Conservation (phyloP, 2,888 invertebrate genomes). For the Eurytoma adleriae region DNA sequence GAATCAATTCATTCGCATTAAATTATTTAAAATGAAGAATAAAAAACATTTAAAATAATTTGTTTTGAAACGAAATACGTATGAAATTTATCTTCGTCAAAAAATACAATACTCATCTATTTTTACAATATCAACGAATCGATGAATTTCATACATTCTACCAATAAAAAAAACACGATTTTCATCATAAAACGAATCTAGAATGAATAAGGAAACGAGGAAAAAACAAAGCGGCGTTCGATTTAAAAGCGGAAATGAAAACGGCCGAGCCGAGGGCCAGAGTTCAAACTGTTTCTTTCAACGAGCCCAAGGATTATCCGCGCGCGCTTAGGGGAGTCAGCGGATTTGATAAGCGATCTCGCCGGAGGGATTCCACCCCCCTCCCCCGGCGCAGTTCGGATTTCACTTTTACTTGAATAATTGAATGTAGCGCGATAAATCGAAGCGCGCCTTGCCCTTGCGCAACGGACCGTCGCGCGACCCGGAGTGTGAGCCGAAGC, state of each 20-base stretch:
- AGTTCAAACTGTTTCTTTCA: constrained; percentile 40
- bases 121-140: too few species aligned
- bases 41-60: too few species aligned
- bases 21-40: too few species aligned
- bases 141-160: too few species aligned
- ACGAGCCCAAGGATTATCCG: constrained; percentile 55
- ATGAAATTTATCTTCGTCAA: too few species aligned
- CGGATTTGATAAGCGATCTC: constrained; percentile 53
- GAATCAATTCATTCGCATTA: too few species aligned
- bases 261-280: constrained; percentile 19
- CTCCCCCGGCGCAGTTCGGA: constrained; percentile 24
- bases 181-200: background rate
- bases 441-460: constrained; percentile 9
- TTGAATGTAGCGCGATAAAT: constrained; percentile 36
- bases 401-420: constrained; percentile 53
- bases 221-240: background rate
- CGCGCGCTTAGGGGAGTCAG: constrained; percentile 43
- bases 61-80: too few species aligned
- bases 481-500: background rate
- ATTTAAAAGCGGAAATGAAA: constrained; percentile 44
- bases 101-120: too few species aligned
- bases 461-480: background rate
- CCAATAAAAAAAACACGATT: too few species aligned
- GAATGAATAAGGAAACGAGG: background rate
- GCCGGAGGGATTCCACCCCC: constrained; percentile 35